Base-by-base conservation (phyloP, 2,797 vertebrate species). In the Helostoma temminkii region DNA sequence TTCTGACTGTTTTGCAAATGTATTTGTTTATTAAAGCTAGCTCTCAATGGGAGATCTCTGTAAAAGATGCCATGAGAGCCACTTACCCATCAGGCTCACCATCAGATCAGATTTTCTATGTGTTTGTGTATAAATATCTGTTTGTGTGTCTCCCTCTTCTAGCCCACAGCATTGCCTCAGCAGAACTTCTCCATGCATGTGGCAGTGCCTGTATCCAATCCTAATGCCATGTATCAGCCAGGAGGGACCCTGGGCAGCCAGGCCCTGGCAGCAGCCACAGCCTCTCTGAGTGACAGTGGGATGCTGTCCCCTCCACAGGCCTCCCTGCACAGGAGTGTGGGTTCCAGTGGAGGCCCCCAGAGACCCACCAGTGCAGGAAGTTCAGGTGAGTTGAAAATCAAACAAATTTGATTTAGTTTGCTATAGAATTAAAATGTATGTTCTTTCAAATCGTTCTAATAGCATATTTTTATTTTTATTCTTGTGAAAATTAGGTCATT, bases 131-230 rank as follows among this genome's bases (percentile, higher is more conserved):
- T 90, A 84, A 90, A 83, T 63, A 73, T 82, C 61, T 76, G 45
- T 57, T n/a, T 87, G 55, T 90, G 66, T 87, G 71, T 87, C 74
- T 82, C 67, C 74, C 54, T 83, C 54, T 62, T 78, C 26, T 82
- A 99, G 98, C 98, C 98, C 45, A 93, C 95, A 81, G 95, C 93
- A 60, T 85, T 98, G 93, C 96, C 96, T 41, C 96, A 96, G 90
- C 98, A 98, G 91, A 99, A 95, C 94, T 99, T 99, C 93, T 97
- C 98, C 58, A 99, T 99, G 98, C 98, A 98, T 52, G 98, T 99
- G 93, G 98, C 97, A 0, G 96, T 99, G 78, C 98, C 98, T 1
- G 97, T 99, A 80, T 96, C 96, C 91, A 97, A 97, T 81, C 96
- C 95, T 66, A 97, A 94, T 87, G 93, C 95, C 91, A 94, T 99